Evolutionary conservation across 2,797 vertebrate species (phyloP).

Genomic region (Jordanella pulchra): DNA sequence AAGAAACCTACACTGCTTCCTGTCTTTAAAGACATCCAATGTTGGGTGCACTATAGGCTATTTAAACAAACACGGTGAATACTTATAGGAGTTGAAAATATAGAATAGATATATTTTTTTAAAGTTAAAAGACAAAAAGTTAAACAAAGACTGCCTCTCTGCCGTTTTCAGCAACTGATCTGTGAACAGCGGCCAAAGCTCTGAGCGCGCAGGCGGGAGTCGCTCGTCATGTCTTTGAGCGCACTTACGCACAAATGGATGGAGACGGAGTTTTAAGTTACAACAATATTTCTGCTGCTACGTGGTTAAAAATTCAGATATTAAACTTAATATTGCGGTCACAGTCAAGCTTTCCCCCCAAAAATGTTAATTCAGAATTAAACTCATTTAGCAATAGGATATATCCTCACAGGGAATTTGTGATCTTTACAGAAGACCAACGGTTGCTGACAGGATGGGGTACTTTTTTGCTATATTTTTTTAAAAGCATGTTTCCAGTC

Average conservation of each 20-base stretch:
- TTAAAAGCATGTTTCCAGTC: not conserved
- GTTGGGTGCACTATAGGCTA: not conserved
- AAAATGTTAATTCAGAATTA: not conserved
- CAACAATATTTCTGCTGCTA: not conserved
- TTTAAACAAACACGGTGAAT: too few species aligned
- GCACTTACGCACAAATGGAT: not conserved
- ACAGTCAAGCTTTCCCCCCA: not conserved
- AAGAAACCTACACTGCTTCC: not conserved
- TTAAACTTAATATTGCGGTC: not conserved
- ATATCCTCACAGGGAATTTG: not conserved
- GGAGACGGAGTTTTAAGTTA: not conserved
- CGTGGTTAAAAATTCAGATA: not conserved
- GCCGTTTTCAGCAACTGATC: slow-evolving; percentile 26
- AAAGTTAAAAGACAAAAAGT: not conserved
- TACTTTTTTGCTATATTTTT: not conserved
- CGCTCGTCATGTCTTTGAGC: not conserved
- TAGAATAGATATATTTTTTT: not conserved
- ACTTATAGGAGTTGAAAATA: not conserved
- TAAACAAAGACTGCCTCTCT: not conserved
- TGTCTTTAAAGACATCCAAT: not conserved
- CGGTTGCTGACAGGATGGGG: not conserved
- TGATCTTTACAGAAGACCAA: not conserved
- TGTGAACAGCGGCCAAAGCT: slow-evolving; percentile 10
- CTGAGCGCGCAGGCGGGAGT: not conserved
- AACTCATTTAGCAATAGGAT: not conserved